A percentile compares a stretch with the other conserved stretches of the same genome.
These are phyloP conservation scores for Akabosia matsudoensis DNA, from an alignment of 1,140 invertebrate genomes.

Conservation along the genomic window DNA sequence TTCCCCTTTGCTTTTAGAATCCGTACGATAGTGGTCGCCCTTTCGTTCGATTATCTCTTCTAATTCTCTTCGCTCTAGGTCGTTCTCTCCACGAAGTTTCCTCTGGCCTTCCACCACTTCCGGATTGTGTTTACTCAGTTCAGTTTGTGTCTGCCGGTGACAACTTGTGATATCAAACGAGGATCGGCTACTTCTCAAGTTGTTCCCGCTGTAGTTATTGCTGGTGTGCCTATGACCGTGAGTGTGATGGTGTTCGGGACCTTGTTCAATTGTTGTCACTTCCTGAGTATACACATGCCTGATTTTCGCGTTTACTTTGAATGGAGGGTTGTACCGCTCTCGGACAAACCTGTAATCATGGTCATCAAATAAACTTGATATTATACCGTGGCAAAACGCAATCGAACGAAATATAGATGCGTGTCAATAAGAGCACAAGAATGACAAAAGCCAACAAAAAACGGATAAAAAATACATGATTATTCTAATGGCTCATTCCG, in stretches of 20 bases:
- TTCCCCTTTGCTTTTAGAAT: not conserved
- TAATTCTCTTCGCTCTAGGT: no score
- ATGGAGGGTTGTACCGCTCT: constrained; percentile 20
- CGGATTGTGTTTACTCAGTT: constrained; percentile 1
- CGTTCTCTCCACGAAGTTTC: not conserved
- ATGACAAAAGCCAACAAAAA: no score
- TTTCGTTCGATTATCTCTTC: not conserved
- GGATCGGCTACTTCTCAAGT: not conserved
- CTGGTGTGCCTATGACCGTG: not conserved
- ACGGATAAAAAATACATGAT: not conserved
- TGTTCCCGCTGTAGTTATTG: not conserved
- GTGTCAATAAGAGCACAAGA: no score
- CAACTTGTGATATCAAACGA: not conserved
- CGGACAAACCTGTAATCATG: not conserved
- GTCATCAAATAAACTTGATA: not conserved
- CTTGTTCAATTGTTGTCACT: constrained; percentile 17
- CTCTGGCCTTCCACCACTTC: constrained; percentile 5
- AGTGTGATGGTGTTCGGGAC: not conserved
- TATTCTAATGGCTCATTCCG: not conserved
- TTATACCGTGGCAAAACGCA: no score
- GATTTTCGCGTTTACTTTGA: constrained; percentile 38
- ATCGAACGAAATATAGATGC: no score
- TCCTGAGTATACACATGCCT: constrained; percentile 34
- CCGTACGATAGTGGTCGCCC: not conserved
- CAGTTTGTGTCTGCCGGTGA: constrained; percentile 17